Percentiles rank a stretch among this genome's conserved stretches.
Conservation (phyloP, 2,888 invertebrate species). For the Microchrysa polita region DNA sequence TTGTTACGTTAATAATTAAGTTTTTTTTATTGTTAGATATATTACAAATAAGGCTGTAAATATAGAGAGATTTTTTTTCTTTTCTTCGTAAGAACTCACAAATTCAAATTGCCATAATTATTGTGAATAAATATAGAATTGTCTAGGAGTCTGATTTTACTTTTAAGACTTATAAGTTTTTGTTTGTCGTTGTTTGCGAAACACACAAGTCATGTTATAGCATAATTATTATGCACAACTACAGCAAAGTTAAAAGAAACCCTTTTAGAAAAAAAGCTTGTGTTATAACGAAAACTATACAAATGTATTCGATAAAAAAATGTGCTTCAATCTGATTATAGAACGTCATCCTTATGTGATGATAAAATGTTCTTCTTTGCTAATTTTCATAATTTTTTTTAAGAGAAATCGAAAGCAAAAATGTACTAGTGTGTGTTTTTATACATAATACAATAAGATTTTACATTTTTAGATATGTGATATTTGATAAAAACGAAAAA, state of each 20-base stretch:
- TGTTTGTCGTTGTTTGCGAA: not conserved
- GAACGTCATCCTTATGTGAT: not conserved
- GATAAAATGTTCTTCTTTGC: not conserved
- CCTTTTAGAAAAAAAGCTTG: not conserved
- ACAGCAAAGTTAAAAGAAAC: not conserved
- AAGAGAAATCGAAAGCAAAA: not conserved
- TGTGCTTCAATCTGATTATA: constrained; percentile 3
- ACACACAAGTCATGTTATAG: constrained; percentile 39
- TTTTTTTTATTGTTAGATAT: not conserved
- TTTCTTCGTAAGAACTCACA: constrained; percentile 23
- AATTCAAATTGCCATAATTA: constrained; percentile 41
- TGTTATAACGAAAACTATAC: not conserved
- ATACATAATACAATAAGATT: not conserved
- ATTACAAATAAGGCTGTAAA: constrained; percentile 4
- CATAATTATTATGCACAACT: constrained; percentile 2
- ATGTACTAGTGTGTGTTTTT: not conserved
- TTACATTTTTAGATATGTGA: constrained; percentile 23
- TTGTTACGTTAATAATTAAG: constrained; percentile 9
- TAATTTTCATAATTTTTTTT: too few relatives aligned
- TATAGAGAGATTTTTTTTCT: not conserved
- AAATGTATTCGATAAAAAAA: constrained; percentile 2
- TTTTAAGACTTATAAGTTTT: constrained; percentile 23
- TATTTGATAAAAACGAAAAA: constrained; percentile 36
- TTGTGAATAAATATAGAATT: constrained; percentile 39
- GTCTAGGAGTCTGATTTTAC: constrained; percentile 40